A percentile compares a stretch with the other conserved stretches of the same genome.
Evolutionary conservation across 2,113 vertebrate species (phyloP).

Genomic region (Rhineura floridana): DNA sequence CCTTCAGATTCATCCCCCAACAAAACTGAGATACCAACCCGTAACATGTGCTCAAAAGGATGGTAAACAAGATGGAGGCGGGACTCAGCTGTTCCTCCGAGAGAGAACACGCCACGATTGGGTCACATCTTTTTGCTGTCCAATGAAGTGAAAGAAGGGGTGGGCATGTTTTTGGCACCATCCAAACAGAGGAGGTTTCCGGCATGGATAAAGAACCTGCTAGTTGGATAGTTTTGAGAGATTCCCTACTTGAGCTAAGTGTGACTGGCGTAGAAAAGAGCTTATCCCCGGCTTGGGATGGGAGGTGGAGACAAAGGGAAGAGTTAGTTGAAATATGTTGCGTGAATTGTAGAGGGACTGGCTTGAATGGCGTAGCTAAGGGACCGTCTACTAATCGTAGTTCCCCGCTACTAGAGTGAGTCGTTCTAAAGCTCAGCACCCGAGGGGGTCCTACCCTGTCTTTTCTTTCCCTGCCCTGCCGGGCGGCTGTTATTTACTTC

Average conservation of each 20-base stretch:
- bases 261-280: not conserved
- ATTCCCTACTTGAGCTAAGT: not conserved
- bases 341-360: too few relatives aligned
- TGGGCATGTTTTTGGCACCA: accelerated
- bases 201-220: too few relatives aligned
- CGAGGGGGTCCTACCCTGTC: not conserved
- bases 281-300: too few relatives aligned
- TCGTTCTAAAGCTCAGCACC: too few relatives aligned
- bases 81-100: not conserved
- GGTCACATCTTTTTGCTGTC: not conserved
- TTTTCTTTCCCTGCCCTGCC: not conserved
- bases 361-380: not conserved
- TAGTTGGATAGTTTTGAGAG: not conserved
- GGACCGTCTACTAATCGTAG: not conserved
- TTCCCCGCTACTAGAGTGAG: accelerated
- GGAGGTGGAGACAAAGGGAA: not conserved
- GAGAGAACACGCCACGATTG: not conserved
- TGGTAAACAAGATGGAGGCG: not conserved
- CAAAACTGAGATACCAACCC: not conserved
- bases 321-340: not conserved
- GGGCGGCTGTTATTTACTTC: not conserved
- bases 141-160: not conserved
- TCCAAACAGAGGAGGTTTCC: not conserved
- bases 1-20: too few relatives aligned
- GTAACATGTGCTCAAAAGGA: not conserved